A percentile compares a stretch with the other conserved stretches of the same genome.
phyloP scores from a whole-genome alignment of 1,140 invertebrate genomes.

The Uloborus diversus region DNA sequence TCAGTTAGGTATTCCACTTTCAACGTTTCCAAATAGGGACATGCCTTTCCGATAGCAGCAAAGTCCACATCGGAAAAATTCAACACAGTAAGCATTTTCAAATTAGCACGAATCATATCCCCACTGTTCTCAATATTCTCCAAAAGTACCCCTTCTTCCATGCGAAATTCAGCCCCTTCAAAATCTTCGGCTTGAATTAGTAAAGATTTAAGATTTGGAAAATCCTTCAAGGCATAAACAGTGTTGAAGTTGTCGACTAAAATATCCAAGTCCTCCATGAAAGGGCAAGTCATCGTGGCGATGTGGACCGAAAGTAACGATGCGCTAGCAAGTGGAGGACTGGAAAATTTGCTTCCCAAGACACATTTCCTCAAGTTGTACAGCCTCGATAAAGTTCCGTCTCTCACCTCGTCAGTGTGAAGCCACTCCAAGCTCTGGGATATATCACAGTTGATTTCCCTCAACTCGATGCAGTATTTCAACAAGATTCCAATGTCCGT shows the following conservation, averaged over 20 bases:
- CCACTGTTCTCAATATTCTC: constrained; percentile 5
- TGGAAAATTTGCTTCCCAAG: constrained; percentile 9
- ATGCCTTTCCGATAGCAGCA: background rate
- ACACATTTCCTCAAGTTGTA: constrained; percentile 21
- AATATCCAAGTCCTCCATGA: constrained; percentile 7
- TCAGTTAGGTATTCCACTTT: constrained; percentile 28
- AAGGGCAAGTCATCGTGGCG: constrained; percentile 29
- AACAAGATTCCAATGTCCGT: background rate
- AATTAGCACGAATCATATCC: no score
- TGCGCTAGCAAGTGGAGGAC: background rate
- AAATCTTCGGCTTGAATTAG: constrained; percentile 22
- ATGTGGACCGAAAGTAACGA: background rate
- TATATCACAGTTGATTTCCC: constrained; percentile 17
- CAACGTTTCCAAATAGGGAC: constrained; percentile 18
- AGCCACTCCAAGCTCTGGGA: constrained; percentile 1
- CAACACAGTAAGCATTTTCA: constrained; percentile 7
- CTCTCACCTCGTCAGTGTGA: background rate
- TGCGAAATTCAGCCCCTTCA: constrained; percentile 25
- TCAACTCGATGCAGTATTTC: constrained; percentile 9
- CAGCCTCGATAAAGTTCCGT: background rate
- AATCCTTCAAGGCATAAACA: constrained; percentile 33
- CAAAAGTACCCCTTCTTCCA: constrained; percentile 1
- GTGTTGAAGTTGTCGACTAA: constrained; percentile 14
- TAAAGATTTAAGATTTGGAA: constrained; percentile 10
- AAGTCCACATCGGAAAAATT: constrained; percentile 41